Base-by-base conservation (phyloP, 2,888 invertebrate species). In the Phytoseiulus persimilis region DNA sequence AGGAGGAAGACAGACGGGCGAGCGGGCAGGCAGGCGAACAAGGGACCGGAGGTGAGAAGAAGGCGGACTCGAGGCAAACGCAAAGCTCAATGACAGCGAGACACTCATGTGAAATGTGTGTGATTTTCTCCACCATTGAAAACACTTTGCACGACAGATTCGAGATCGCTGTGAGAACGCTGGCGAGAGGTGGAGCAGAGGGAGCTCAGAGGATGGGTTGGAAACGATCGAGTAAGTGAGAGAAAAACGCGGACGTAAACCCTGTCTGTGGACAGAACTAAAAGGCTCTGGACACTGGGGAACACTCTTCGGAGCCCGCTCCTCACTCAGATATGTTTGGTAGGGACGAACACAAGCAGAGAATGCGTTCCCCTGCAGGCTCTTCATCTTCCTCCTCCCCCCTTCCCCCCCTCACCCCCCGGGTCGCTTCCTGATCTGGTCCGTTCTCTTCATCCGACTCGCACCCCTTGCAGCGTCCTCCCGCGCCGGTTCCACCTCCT, bases 51-150 rank as follows among this genome's bases (percentile, higher is more conserved):
- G 14, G 65, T 65, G 18, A 65, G 65, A 65, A 23, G 28, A 65
- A 3, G 65, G 18, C 14, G 46, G 14, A 46, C 9, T 14, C 46
- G 18, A 65, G 28, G 28, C 23, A 14, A 28, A 65, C 18, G 65
- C 65, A 65, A 65, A 65, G 28, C 65, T 65, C 65, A 65, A 65
- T 65, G 65, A 65, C 65, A 65, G 65, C 65, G 18, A 65, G 28
- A 65, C 65, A 65, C 28, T 65, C 65, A 65, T 28, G 65, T 65
- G 18, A 65, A 65, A 65, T 65, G 65, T 65, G 87, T 87, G 87
- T 87, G 87, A 87, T 87, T 87, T 87, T 87, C 87, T 87, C 32
- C 45, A 45, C 87, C 87, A 87, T 87, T 87, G 87, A n/a, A 45
- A 45, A 28, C 87, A 87, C 87, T 87, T 87, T n/a, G 87, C 28